Conservation (phyloP, 2,797 vertebrate genomes). For the Lutjanus campechanus region DNA sequence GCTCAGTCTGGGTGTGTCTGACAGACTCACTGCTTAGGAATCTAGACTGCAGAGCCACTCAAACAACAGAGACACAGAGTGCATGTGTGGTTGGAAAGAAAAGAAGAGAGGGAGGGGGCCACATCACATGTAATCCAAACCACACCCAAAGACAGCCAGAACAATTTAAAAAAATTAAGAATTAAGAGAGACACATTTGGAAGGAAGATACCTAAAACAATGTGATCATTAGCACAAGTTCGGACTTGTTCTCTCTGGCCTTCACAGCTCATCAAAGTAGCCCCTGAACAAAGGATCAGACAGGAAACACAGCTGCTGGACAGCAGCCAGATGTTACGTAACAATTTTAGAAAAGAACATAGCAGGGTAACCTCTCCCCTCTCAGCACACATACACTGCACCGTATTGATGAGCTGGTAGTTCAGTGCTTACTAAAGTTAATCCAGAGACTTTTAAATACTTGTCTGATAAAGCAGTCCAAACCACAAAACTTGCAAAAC, state of each 20-base stretch:
- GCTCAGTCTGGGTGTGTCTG: constrained; percentile 79
- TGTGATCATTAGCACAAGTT: neutral
- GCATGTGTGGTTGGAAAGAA: constrained; percentile 30
- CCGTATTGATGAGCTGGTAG: neutral
- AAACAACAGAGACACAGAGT: constrained; percentile 47
- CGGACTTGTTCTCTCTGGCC: neutral
- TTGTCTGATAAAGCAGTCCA: neutral
- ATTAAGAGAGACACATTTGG: neutral
- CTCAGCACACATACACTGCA: neutral
- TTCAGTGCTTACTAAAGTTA: neutral
- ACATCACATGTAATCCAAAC: constrained; percentile 52
- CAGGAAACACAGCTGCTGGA: constrained; percentile 50
- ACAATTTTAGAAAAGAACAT: constrained; percentile 9
- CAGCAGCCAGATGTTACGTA: constrained; percentile 35
- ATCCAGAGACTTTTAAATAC: constrained; percentile 1
- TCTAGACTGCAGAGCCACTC: constrained; percentile 68
- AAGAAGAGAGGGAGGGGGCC: constrained; percentile 31
- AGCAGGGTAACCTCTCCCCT: neutral
- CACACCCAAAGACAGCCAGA: constrained; percentile 55
- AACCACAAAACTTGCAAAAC: constrained; percentile 5
- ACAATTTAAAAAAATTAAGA: neutral
- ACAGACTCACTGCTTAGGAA: constrained; percentile 85
- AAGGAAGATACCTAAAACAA: neutral
- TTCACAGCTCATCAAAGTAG: constrained; percentile 18
- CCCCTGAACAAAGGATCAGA: constrained; percentile 17